phyloP scores from a whole-genome alignment of 2,888 invertebrate species.

The Cacoxenus indagator region DNA sequence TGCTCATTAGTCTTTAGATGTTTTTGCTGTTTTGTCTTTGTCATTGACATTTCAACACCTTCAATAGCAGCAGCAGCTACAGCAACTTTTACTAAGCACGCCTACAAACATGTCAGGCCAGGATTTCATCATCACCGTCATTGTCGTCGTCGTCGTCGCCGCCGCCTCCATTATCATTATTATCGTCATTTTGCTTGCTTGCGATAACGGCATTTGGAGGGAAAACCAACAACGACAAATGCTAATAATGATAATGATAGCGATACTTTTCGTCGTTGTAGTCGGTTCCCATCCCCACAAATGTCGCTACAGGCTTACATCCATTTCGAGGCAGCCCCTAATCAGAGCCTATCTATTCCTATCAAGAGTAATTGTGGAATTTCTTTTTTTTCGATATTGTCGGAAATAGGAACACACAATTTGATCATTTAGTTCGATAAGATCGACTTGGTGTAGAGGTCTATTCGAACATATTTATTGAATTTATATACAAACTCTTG shows the following conservation, averaged over 20 bases:
- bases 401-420: no score
- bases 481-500: background rate
- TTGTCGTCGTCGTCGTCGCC: no score
- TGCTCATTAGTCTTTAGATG: background rate
- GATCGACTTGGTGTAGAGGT: background rate
- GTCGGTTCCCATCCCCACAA: no score
- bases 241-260: background rate
- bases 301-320: no score
- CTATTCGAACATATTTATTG: background rate
- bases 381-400: no score
- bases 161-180: no score
- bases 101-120: conserved; percentile 12
- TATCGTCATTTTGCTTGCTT: conserved; percentile 14
- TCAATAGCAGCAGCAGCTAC: background rate
- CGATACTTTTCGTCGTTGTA: background rate
- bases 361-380: conserved; percentile 1
- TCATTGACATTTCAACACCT: conserved; percentile 40
- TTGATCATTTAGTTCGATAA: background rate
- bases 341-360: background rate
- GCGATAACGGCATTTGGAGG: conserved; percentile 2
- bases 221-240: background rate
- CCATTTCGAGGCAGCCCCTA: no score
- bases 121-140: conserved; percentile 33
- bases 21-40: conserved; percentile 24
- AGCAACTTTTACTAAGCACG: background rate